These are phyloP conservation scores for Loris lydekkerianus DNA, from an alignment of 2,797 vertebrate species.

Conservation along the genomic window DNA sequence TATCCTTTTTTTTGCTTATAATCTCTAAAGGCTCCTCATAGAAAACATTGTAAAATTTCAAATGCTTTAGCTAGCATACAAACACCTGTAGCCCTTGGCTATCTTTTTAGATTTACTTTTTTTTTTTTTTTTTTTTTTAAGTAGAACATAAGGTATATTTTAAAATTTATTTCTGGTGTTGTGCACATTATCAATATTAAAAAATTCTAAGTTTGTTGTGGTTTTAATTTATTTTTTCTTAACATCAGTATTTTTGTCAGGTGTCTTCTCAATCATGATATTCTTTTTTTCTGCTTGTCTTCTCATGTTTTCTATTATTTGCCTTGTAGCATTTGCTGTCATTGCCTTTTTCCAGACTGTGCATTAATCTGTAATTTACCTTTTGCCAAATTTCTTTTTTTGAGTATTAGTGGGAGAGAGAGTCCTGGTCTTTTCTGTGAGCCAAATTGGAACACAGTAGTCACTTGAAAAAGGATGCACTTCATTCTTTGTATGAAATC, in stretches of 20 bases:
- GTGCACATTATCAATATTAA: not conserved
- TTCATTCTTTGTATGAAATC: conserved; percentile 1
- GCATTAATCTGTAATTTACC: conserved; percentile 10
- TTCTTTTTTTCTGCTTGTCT: not conserved
- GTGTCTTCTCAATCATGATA: not conserved
- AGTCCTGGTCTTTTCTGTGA: not conserved
- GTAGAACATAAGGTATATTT: not conserved
- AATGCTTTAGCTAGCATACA: not conserved
- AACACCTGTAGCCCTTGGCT: not conserved
- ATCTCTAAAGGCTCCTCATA: not conserved
- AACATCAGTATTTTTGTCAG: not conserved
- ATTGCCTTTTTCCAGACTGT: conserved; percentile 6
- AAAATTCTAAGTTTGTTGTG: conserved; percentile 10
- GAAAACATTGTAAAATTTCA: not conserved
- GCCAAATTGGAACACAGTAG: conserved; percentile 15
- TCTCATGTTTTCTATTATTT: conserved; percentile 54
- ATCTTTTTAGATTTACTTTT: not conserved
- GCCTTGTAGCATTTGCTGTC: not conserved
- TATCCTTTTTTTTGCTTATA: not conserved
- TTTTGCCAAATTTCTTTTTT: conserved; percentile 1
- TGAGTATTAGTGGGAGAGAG: not conserved
- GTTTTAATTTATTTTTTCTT: conserved; percentile 23
- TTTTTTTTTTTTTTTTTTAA: too few relatives aligned
- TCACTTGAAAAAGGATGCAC: not conserved
- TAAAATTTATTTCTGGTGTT: not conserved